Evolutionary conservation across 1,140 invertebrate genomes (phyloP).

Genomic region (Hermetia illucens): DNA sequence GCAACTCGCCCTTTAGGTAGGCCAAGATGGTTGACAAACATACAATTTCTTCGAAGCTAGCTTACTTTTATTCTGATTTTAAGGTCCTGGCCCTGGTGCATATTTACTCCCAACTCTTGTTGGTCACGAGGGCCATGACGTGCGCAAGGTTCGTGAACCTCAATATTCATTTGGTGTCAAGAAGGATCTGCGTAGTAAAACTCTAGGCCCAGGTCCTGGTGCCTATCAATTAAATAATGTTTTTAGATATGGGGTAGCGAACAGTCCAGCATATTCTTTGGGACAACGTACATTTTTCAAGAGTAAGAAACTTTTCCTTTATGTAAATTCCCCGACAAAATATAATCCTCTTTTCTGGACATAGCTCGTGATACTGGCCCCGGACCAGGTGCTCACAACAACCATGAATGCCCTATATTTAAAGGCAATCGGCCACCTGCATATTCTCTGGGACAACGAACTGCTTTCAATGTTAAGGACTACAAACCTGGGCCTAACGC

Average conservation of each 20-base stretch:
- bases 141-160: constrained; percentile 34
- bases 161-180: constrained; percentile 35
- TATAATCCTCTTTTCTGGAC: too few species aligned
- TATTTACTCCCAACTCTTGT: constrained; percentile 36
- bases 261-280: constrained; percentile 16
- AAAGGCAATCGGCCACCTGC: constrained; percentile 33
- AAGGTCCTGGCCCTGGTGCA: constrained; percentile 40
- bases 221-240: background rate
- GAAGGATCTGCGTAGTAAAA: constrained; percentile 3
- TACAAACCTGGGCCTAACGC: constrained; percentile 43
- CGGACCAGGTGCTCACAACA: constrained; percentile 40
- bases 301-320: too few species aligned
- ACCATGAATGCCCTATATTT: constrained; percentile 33
- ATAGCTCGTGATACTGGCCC: too few species aligned
- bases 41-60: too few species aligned
- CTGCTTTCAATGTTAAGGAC: constrained; percentile 26
- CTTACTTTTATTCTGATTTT: constrained; percentile 4
- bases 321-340: too few species aligned
- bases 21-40: too few species aligned
- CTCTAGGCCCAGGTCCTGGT: background rate
- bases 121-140: constrained; percentile 36
- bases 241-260: background rate
- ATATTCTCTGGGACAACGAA: constrained; percentile 38
- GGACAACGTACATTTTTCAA: too few species aligned
- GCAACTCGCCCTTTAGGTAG: too few species aligned